Evolutionary conservation across 1,140 invertebrate species (phyloP).

Genomic region (Drosophila saltans): DNA sequence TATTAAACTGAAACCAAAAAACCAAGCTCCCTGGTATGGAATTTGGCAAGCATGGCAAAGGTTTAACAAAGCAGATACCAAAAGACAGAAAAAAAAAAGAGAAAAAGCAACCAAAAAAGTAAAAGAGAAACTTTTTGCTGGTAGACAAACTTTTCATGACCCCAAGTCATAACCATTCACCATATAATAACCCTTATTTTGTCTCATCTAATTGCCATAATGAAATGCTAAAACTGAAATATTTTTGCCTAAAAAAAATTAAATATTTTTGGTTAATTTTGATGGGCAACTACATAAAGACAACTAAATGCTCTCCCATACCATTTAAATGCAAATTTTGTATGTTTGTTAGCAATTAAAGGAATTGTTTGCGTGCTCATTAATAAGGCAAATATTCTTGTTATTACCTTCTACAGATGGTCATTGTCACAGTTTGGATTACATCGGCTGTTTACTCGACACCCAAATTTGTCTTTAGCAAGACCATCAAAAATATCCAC

Average conservation of each 20-base stretch:
- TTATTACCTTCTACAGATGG: constrained; percentile 84
- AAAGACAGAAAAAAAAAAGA: constrained; percentile 2
- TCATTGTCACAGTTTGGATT: constrained; percentile 90
- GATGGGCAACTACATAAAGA: constrained; percentile 38
- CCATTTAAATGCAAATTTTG: constrained; percentile 51
- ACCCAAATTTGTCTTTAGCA: constrained; percentile 90
- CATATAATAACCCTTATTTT: constrained; percentile 7
- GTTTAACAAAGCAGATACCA: constrained; percentile 51
- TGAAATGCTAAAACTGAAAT: constrained; percentile 36
- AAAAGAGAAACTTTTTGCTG: constrained; percentile 30
- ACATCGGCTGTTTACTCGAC: constrained; percentile 89
- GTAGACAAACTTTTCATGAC: constrained; percentile 35
- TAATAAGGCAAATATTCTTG: constrained; percentile 22
- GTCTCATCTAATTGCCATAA: constrained; percentile 2
- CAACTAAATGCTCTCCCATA: constrained; percentile 27
- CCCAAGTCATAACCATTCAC: constrained; percentile 1
- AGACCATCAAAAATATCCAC: constrained; percentile 86
- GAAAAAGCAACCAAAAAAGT: constrained; percentile 1
- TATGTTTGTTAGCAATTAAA: constrained; percentile 60
- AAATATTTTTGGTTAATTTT: constrained; percentile 56
- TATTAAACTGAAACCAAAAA: constrained; percentile 46
- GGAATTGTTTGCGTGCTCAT: constrained; percentile 59
- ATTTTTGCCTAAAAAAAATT: constrained; percentile 42
- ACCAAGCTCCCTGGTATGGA: constrained; percentile 9
- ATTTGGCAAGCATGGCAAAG: constrained; percentile 20